Conservation (phyloP, 2,113 vertebrate species). For the Dromaius novaehollandiae region DNA sequence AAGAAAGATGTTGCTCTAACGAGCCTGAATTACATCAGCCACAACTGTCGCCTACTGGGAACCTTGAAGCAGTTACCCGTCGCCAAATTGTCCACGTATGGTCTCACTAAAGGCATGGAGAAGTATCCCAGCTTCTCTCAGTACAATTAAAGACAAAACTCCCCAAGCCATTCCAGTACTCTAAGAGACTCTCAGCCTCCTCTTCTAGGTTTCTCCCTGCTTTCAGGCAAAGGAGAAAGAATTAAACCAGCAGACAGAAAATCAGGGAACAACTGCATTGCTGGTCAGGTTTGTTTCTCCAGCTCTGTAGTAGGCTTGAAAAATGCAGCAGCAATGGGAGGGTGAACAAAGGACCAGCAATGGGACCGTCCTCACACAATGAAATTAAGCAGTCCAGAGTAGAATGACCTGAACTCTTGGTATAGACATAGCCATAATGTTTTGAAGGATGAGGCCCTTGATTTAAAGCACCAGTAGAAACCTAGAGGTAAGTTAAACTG, state of each 20-base stretch:
- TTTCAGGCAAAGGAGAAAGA: neutral
- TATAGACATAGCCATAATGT: rapidly evolving
- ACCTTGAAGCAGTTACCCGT: neutral
- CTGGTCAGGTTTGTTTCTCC: neutral
- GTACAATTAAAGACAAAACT: too few relatives aligned
- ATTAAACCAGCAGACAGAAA: neutral
- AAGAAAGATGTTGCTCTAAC: neutral
- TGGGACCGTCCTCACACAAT: rapidly evolving
- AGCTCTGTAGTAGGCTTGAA: neutral
- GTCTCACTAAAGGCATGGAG: neutral
- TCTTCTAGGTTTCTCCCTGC: neutral
- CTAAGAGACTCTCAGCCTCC: neutral
- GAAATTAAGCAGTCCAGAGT: rapidly evolving
- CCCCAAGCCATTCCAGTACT: too few relatives aligned
- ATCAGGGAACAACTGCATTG: neutral
- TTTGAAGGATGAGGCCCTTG: neutral
- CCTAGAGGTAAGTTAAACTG: neutral
- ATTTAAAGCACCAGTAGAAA: neutral
- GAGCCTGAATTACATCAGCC: neutral
- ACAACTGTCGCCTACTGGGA: neutral
- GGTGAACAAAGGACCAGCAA: neutral
- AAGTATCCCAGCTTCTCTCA: neutral
- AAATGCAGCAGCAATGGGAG: neutral
- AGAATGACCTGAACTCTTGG: neutral
- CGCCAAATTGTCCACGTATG: rapidly evolving